Conservation (phyloP, 2,888 invertebrate species). For the Thalpophila matura region DNA sequence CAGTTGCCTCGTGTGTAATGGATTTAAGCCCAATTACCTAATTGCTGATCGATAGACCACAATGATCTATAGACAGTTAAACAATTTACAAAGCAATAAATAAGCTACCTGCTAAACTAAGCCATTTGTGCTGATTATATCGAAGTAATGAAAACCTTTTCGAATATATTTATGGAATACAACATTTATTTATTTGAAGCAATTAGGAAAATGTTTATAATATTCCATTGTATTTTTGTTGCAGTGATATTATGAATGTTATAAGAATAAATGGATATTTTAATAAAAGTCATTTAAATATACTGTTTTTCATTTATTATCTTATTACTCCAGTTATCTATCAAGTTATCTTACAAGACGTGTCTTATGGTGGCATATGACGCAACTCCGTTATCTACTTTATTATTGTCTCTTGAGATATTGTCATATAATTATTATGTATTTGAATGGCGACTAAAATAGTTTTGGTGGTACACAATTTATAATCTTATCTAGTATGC, state of each 20-base stretch:
- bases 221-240: slow-evolving; percentile 91
- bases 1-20: slow-evolving; percentile 72
- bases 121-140: slow-evolving; percentile 65
- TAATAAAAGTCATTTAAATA: slow-evolving; percentile 91
- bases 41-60: slow-evolving; percentile 66
- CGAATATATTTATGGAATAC: slow-evolving; percentile 81
- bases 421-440: slow-evolving; percentile 9
- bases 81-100: slow-evolving; percentile 66
- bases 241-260: slow-evolving; percentile 91
- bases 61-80: slow-evolving; percentile 49
- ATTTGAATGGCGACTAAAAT: slow-evolving; percentile 8
- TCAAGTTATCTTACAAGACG: slow-evolving; percentile 28
- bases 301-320: slow-evolving; percentile 73
- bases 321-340: slow-evolving; percentile 36
- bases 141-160: slow-evolving; percentile 73
- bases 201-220: slow-evolving; percentile 89
- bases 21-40: slow-evolving; percentile 72
- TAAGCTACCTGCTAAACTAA: slow-evolving; percentile 66
- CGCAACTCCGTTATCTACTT: slow-evolving; percentile 41
- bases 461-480: not conserved
- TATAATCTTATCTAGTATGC: slow-evolving; percentile 14
- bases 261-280: slow-evolving; percentile 91
- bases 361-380: slow-evolving; percentile 29
- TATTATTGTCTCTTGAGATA: slow-evolving; percentile 31
- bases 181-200: slow-evolving; percentile 86